Evolutionary conservation across 2,888 invertebrate species (phyloP).

Genomic region (Pyralis farinalis): DNA sequence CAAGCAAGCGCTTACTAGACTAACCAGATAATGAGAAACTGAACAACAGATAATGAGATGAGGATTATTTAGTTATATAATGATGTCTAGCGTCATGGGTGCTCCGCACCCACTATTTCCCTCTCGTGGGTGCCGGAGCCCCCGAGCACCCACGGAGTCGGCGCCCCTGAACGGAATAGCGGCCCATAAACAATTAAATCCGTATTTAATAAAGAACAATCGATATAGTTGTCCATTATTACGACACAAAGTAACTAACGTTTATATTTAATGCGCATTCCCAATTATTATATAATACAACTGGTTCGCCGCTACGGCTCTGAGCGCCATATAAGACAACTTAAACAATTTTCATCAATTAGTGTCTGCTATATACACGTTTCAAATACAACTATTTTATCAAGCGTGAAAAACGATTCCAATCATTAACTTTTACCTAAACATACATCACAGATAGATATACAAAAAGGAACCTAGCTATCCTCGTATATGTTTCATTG

Average conservation of each 20-base stretch:
- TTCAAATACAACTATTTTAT: conserved; percentile 46
- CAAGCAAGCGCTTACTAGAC: no score
- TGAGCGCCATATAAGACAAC: conserved; percentile 24
- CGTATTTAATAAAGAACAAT: not conserved
- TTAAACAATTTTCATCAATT: conserved; percentile 39
- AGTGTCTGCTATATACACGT: conserved; percentile 46
- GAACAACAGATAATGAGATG: no score
- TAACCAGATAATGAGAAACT: no score
- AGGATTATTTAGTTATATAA: no score
- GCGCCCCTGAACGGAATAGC: no score
- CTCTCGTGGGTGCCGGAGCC: no score
- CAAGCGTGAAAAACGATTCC: conserved; percentile 58
- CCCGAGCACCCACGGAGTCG: no score
- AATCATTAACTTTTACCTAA: conserved; percentile 76
- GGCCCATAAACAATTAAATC: not conserved
- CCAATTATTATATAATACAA: not conserved
- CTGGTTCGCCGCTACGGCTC: not conserved
- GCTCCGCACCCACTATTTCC: no score
- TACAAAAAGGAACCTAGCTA: conserved; percentile 51
- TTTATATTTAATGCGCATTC: no score
- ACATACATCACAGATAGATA: conserved; percentile 78
- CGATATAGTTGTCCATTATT: not conserved
- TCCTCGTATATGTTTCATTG: conserved; percentile 19
- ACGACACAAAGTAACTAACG: no score
- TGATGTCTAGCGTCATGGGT: no score